Conservation (phyloP, 1,140 invertebrate genomes). For the Megalopta genalis region DNA sequence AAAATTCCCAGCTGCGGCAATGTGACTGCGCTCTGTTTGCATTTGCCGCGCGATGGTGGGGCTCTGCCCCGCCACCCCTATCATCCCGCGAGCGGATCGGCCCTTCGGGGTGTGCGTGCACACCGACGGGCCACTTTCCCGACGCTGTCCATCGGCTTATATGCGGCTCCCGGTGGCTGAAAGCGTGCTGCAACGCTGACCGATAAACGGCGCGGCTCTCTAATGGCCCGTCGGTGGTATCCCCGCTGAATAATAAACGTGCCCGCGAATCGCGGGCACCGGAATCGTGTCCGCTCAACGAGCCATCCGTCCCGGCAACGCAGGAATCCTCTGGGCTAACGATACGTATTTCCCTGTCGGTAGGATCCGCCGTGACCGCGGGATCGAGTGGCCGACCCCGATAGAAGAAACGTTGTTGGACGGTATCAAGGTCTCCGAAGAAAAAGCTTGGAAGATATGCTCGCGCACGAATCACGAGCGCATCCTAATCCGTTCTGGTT, state of each 20-base stretch:
- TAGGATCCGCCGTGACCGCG: not conserved
- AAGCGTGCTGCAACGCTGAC: not conserved
- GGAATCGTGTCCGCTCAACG: not conserved
- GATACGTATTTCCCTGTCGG: not conserved
- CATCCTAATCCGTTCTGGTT: not conserved
- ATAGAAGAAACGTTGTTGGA: not conserved
- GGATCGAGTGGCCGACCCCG: not conserved
- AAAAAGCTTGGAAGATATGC: not conserved
- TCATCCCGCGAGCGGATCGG: not conserved
- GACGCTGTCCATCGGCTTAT: not conserved
- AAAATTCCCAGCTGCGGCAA: slow-evolving; percentile 50
- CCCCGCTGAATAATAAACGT: slow-evolving; percentile 59
- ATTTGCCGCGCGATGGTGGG: slow-evolving; percentile 32
- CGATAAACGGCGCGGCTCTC: slow-evolving; percentile 31
- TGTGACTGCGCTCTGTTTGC: slow-evolving; percentile 64
- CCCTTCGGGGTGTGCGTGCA: not conserved
- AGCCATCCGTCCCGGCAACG: not conserved
- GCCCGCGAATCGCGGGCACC: not conserved
- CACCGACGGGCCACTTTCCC: not conserved
- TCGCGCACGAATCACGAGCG: not conserved
- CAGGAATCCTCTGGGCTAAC: not conserved
- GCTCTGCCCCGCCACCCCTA: slow-evolving; percentile 17
- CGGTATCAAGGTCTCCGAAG: not conserved
- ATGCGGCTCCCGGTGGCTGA: too few relatives aligned
- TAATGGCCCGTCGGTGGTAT: slow-evolving; percentile 36